A percentile compares a stretch with the other conserved stretches of the same genome.
Conservation (phyloP, 2,888 invertebrate species). For the Tetrapedia diversipes region DNA sequence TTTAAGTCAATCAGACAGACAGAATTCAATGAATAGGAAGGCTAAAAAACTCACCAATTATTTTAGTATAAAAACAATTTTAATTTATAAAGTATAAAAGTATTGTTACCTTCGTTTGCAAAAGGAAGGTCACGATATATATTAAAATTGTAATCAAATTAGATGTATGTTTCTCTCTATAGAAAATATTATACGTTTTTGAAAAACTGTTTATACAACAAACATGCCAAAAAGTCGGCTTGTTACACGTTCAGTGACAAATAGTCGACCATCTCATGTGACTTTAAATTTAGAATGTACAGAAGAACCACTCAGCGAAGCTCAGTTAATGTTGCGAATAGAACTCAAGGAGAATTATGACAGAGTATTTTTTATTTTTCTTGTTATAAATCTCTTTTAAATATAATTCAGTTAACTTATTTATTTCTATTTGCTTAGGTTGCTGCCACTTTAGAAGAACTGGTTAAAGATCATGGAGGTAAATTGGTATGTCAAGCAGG, state of each 20-base stretch:
- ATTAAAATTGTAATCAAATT: not conserved
- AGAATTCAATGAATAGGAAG: not conserved
- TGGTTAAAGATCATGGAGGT: slow-evolving; percentile 79
- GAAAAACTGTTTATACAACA: not conserved
- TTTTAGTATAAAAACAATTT: not conserved
- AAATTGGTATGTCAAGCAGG: slow-evolving; percentile 78
- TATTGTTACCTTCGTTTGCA: not conserved
- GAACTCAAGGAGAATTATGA: slow-evolving; percentile 79
- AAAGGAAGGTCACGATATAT: not conserved
- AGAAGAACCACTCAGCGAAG: slow-evolving; percentile 83
- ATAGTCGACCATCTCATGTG: slow-evolving; percentile 75
- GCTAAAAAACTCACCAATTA: not conserved
- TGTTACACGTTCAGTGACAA: slow-evolving; percentile 72
- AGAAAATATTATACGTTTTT: not conserved
- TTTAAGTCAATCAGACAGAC: not conserved
- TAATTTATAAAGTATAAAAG: not conserved
- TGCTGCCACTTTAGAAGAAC: slow-evolving; percentile 75
- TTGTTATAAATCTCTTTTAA: not conserved
- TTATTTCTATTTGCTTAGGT: slow-evolving; percentile 66
- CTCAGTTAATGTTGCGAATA: slow-evolving; percentile 77
- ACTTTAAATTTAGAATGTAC: slow-evolving; percentile 82
- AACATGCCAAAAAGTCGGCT: slow-evolving; percentile 74
- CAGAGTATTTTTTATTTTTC: slow-evolving; percentile 63
- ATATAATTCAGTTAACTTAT: not conserved
- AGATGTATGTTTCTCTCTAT: slow-evolving; percentile 23